Evolutionary conservation across 2,888 invertebrate species (phyloP).

Genomic region (Actias luna): DNA sequence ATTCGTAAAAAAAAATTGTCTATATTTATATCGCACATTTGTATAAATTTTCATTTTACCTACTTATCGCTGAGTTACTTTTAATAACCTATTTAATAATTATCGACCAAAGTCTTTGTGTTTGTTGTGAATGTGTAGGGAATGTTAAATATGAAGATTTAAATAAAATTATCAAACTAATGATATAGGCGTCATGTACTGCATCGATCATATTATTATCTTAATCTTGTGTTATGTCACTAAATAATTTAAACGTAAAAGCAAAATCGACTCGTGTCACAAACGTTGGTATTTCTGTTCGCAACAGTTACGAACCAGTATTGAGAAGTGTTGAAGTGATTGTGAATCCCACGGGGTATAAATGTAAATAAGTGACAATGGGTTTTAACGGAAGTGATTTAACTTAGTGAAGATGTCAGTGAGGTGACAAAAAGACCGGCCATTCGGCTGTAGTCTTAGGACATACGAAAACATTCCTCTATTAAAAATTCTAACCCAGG

Average conservation of each 20-base stretch:
- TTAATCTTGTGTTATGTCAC: conserved; percentile 44
- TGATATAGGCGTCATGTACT: conserved; percentile 34
- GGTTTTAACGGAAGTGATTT: conserved; percentile 50
- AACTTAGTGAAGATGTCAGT: conserved; percentile 57
- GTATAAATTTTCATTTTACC: not conserved
- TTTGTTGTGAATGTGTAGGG: not conserved
- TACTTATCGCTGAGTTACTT: not conserved
- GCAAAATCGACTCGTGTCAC: conserved; percentile 41
- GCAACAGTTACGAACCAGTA: conserved; percentile 36
- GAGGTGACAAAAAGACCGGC: conserved; percentile 66
- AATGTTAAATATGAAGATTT: not conserved
- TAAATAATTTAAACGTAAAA: conserved; percentile 25
- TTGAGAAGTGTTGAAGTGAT: conserved; percentile 29
- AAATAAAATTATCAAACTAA: conserved; percentile 23
- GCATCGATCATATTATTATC: conserved; percentile 46
- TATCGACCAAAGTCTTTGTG: not conserved
- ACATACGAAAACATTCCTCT: conserved; percentile 74
- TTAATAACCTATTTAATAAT: too few relatives aligned
- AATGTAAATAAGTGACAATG: conserved; percentile 58
- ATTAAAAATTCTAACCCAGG: conserved; percentile 76
- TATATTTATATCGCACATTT: too few relatives aligned
- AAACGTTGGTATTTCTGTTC: conserved; percentile 20
- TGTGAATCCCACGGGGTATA: conserved; percentile 51
- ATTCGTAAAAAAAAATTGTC: too few relatives aligned
- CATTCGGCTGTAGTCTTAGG: conserved; percentile 56